Conservation (phyloP, 2,113 vertebrate species). For the Danio rerio region GRCz12tu NC_133177.1:11510001-11510500, state of each 20-base stretch:
- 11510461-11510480: not conserved
- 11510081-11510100: conserved; percentile 76
- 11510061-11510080: not conserved
- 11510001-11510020: not conserved
- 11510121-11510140: conserved; percentile 73
- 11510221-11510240: conserved; percentile 54
- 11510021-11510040: not conserved
- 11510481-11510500: not conserved
- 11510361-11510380: not conserved
- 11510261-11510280: not conserved
- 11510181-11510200: conserved; percentile 64
- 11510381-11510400: not conserved
- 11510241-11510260: conserved; percentile 19
- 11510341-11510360: not conserved
- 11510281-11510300: not conserved
- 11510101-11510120: conserved; percentile 64
- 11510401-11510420: conserved; percentile 1
- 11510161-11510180: conserved; percentile 66
- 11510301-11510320: not conserved
- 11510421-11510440: not conserved
- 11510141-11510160: conserved; percentile 71
- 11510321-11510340: not conserved
- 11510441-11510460: not conserved
- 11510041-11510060: not conserved
- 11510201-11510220: not conserved